Base-by-base conservation (phyloP, 2,888 invertebrate genomes). In the Terebella lapidaria region DNA sequence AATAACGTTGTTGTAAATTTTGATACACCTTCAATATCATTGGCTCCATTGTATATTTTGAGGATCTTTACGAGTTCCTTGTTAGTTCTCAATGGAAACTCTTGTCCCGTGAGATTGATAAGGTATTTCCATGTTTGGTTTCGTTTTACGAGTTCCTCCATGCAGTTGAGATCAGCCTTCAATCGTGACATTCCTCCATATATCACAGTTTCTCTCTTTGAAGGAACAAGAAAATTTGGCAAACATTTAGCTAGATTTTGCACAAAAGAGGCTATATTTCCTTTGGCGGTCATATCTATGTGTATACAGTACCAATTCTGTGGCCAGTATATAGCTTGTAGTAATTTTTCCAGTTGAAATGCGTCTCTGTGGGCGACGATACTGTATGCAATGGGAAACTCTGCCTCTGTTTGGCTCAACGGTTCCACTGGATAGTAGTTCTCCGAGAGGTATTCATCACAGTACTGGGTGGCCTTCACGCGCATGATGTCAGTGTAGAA, bases 31-130 rank as follows among this genome's bases (percentile, higher is more conserved):
- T 71, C 72, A 5, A 74, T 71, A 57, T 72, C 70, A 57, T 73
- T 77, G 1, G 67, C 59, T 3, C 75, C 75, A 26, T 73, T 70
- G 45, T 68, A 69, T 18, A 65, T 58, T n/a, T 66, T 60, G 3
- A 77, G 56, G 35, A 74, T 71, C 56, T 70, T 58, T 26, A 74
- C 75, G 35, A 76, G 62, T 61, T 76, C 74, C 4, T 54, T 27
- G 64, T 77, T 76, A 0, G 72, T 70, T 64, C 71, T 71, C 3
- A 77, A 57, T 2, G 76, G 75, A 52, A 74, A 67, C 57, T 71
- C 72, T 27, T 71, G 69, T 15, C 71, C 69, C 2, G 74, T 71
- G 35, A 74, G 57, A 61, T 77, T 77, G 51, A 77, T 62, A n/a
- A 74, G 59, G 64, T 77, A 77, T 55, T 69, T 53, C 64, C 62